These are phyloP conservation scores for Odobenus rosmarus DNA, from an alignment of 2,113 vertebrate species.

Conservation along the genomic window DNA sequence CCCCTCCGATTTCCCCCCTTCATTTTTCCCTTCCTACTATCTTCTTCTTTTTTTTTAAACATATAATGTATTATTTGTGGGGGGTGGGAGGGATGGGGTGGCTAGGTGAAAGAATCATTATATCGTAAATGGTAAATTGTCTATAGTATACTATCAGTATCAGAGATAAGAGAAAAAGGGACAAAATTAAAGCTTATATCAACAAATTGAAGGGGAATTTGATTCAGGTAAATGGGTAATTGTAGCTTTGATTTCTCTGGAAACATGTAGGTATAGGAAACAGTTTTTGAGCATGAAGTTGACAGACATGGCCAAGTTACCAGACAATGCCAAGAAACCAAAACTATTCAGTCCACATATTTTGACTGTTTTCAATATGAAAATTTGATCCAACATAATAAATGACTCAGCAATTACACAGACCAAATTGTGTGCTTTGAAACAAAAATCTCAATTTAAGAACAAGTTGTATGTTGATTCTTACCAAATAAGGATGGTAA, in stretches of 20 bases:
- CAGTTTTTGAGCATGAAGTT: not conserved
- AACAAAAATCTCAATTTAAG: not conserved
- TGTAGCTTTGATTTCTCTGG: not conserved
- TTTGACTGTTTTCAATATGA: slow-evolving; percentile 6
- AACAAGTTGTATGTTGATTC: not conserved
- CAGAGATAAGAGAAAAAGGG: not conserved
- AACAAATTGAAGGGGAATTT: not conserved
- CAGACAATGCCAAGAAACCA: not conserved
- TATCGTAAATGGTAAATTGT: not conserved
- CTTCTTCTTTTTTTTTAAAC: too few relatives aligned
- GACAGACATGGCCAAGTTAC: not conserved
- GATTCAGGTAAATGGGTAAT: not conserved
- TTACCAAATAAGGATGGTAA: not conserved
- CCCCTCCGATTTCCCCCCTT: too few relatives aligned
- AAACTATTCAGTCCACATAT: not conserved
- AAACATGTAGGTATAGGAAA: not conserved
- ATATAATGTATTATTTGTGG: too few relatives aligned
- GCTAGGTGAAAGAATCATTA: not conserved
- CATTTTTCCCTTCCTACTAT: too few relatives aligned
- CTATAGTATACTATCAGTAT: not conserved
- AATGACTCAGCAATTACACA: not conserved
- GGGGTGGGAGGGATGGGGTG: too few relatives aligned
- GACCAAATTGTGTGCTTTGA: not conserved
- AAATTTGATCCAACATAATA: slow-evolving; percentile 31
- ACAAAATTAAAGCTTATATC: not conserved